These are phyloP conservation scores for Sebastes schlegelii DNA, from an alignment of 2,113 vertebrate genomes.

Conservation along the genomic window DNA sequence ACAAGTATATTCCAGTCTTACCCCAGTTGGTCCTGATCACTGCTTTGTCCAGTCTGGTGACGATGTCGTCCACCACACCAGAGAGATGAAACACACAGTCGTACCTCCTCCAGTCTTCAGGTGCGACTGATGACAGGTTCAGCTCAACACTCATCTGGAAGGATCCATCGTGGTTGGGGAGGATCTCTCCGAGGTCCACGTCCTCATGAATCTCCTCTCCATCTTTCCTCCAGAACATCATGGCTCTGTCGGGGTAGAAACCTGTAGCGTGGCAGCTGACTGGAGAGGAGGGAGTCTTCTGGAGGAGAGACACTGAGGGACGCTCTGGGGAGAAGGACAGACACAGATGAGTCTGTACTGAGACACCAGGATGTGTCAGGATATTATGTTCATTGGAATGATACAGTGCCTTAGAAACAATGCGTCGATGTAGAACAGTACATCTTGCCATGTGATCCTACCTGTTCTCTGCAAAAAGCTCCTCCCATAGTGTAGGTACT, in stretches of 20 bases:
- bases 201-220: slow-evolving; percentile 48
- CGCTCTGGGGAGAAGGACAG: neutral
- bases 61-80: too few species aligned
- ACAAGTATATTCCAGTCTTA: too few species aligned
- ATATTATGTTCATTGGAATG: too few species aligned
- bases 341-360: too few species aligned
- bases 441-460: neutral
- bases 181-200: slow-evolving; percentile 53
- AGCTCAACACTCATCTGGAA: too few species aligned
- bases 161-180: slow-evolving; percentile 70
- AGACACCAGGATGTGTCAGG: neutral
- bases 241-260: slow-evolving; percentile 48
- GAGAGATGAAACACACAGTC: too few species aligned
- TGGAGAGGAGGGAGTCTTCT: slow-evolving; percentile 60
- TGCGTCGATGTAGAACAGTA: neutral
- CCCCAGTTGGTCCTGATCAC: slow-evolving; percentile 39
- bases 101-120: too few species aligned
- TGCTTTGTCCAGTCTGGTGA: slow-evolving; percentile 18
- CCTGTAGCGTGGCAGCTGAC: slow-evolving; percentile 54
- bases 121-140: too few species aligned
- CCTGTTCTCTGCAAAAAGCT: slow-evolving; percentile 41
- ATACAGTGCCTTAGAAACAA: neutral
- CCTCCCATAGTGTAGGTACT: slow-evolving; percentile 46
- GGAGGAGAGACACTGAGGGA: slow-evolving; percentile 53
- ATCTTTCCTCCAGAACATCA: slow-evolving; percentile 53